Evolutionary conservation across 2,888 invertebrate species (phyloP).

Genomic region (Heteropelma amictum): DNA sequence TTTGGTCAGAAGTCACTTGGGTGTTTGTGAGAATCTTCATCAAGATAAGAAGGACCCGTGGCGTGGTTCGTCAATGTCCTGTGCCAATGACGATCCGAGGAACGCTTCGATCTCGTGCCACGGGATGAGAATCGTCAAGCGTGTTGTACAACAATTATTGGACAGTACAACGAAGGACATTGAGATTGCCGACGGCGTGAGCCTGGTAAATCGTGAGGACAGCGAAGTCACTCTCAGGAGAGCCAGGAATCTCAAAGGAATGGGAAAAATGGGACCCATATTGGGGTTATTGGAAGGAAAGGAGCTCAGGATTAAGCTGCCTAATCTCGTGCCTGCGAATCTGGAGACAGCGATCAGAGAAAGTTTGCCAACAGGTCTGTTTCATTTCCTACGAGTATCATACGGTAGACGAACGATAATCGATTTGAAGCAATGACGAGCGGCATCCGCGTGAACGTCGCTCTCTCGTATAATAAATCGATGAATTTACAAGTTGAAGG

Average conservation of each 20-base stretch:
- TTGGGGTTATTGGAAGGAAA: conserved; percentile 85
- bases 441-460: too few species aligned
- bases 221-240: conserved; percentile 76
- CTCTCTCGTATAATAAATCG: too few species aligned
- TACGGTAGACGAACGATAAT: too few species aligned
- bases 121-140: conserved; percentile 79
- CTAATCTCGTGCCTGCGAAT: conserved; percentile 84
- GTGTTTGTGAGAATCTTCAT: conserved; percentile 35
- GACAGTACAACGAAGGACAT: conserved; percentile 79
- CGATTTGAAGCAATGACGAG: too few species aligned
- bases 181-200: conserved; percentile 83
- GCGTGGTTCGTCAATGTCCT: conserved; percentile 61
- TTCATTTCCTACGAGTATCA: conserved; percentile 42
- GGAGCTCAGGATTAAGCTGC: conserved; percentile 85
- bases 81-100: conserved; percentile 64
- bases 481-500: too few species aligned
- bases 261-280: conserved; percentile 80
- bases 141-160: conserved; percentile 80
- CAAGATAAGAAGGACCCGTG: conserved; percentile 46
- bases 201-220: conserved; percentile 81
- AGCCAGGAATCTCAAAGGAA: conserved; percentile 74
- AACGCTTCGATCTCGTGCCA: conserved; percentile 78
- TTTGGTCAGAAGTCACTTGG: conserved; percentile 29
- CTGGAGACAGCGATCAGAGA: conserved; percentile 81
- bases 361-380: conserved; percentile 78